phyloP scores from a whole-genome alignment of 2,888 invertebrate species.

The Pandemis heparana region DNA sequence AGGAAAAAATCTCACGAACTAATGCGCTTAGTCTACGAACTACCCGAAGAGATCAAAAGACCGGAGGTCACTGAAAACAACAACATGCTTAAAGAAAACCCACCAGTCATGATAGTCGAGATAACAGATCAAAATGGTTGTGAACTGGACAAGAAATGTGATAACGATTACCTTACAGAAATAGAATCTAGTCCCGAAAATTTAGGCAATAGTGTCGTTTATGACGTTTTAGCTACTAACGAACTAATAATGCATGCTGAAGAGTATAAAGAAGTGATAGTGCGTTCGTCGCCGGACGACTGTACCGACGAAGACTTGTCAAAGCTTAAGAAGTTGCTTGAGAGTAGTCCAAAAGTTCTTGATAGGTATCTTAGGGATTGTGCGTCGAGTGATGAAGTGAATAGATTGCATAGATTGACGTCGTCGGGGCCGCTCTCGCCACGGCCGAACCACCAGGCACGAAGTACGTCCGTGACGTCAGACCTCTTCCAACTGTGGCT shows the following conservation, averaged over 20 bases:
- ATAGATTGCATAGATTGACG: slow-evolving; percentile 85
- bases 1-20: slow-evolving; percentile 69
- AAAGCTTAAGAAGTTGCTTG: slow-evolving; percentile 72
- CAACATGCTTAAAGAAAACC: slow-evolving; percentile 80
- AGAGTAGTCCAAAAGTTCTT: slow-evolving; percentile 87
- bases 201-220: slow-evolving; percentile 76
- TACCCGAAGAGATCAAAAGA: slow-evolving; percentile 73
- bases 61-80: slow-evolving; percentile 69
- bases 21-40: slow-evolving; percentile 80
- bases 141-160: slow-evolving; percentile 70
- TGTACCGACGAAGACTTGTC: slow-evolving; percentile 75
- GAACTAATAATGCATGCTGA: slow-evolving; percentile 70
- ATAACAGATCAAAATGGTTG: slow-evolving; percentile 82
- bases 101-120: slow-evolving; percentile 79
- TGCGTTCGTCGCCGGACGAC: slow-evolving; percentile 74
- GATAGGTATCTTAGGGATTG: slow-evolving; percentile 92
- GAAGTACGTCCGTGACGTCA: slow-evolving; percentile 91
- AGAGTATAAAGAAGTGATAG: slow-evolving; percentile 74
- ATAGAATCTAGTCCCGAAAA: slow-evolving; percentile 69
- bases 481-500: slow-evolving; percentile 95
- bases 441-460: slow-evolving; percentile 80
- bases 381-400: slow-evolving; percentile 88
- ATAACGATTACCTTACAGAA: slow-evolving; percentile 68
- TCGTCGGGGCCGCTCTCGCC: slow-evolving; percentile 82
- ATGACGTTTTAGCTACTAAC: slow-evolving; percentile 69